phyloP scores from a whole-genome alignment of 2,888 invertebrate genomes.

The Gortyna flavago region DNA sequence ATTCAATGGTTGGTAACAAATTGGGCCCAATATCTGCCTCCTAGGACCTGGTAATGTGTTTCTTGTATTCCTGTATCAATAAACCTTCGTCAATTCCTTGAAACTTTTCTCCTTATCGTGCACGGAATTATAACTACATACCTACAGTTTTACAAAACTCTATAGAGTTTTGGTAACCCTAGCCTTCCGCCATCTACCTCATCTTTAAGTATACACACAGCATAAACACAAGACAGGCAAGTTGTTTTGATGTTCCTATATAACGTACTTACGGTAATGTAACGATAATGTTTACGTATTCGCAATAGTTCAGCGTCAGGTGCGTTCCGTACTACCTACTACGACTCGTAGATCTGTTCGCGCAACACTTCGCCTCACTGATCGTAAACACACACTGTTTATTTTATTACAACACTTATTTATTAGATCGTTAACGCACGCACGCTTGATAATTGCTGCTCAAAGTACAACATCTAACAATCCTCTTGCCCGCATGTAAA shows the following conservation, averaged over 20 bases:
- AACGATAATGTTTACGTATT: constrained; percentile 70
- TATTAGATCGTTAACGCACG: constrained; percentile 75
- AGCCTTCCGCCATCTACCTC: constrained; percentile 6
- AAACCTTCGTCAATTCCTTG: neutral
- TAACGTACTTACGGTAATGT: constrained; percentile 63
- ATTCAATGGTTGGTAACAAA: neutral
- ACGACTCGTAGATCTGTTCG: constrained; percentile 78
- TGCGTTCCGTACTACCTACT: constrained; percentile 70
- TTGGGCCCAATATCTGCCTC: neutral
- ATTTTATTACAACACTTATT: constrained; percentile 77
- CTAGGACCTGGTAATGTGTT: neutral
- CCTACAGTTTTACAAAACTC: neutral
- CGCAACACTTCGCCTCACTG: constrained; percentile 69
- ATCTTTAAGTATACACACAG: constrained; percentile 13
- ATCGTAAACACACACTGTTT: constrained; percentile 80
- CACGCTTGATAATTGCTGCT: constrained; percentile 62
- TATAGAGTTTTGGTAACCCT: constrained; percentile 10
- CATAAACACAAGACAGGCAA: constrained; percentile 21
- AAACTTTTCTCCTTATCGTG: neutral
- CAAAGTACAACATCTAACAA: constrained; percentile 49
- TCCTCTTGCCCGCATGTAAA: constrained; percentile 54
- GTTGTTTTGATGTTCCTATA: constrained; percentile 58
- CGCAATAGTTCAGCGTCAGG: constrained; percentile 81
- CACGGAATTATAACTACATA: neutral
- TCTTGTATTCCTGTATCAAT: neutral